A percentile compares a stretch with the other conserved stretches of the same genome.
These are phyloP conservation scores for Chiloscyllium plagiosum DNA, from an alignment of 2,113 vertebrate genomes.

Conservation along the genomic window DNA sequence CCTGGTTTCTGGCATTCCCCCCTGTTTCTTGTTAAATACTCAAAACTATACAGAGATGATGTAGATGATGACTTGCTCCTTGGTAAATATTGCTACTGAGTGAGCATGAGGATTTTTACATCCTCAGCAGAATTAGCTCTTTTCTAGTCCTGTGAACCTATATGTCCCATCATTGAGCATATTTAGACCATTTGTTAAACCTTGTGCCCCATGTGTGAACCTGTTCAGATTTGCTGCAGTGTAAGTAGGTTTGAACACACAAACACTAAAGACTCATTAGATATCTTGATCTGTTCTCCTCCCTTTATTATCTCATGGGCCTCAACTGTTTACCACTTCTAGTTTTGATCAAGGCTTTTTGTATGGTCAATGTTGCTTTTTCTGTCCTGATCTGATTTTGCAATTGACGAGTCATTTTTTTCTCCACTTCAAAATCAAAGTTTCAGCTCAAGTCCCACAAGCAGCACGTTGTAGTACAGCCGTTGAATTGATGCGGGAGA, in stretches of 20 bases:
- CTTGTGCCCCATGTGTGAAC: neutral
- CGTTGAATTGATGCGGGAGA: too few relatives aligned
- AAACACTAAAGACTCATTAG: neutral
- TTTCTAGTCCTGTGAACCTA: neutral
- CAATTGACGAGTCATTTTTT: neutral
- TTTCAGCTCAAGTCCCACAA: neutral
- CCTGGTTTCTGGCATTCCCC: neutral
- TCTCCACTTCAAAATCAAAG: neutral
- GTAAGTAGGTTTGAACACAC: neutral
- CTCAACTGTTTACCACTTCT: neutral
- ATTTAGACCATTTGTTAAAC: neutral
- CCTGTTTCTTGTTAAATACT: neutral
- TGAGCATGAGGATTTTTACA: neutral
- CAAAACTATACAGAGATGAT: neutral
- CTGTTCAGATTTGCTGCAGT: neutral
- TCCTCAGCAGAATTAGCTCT: neutral
- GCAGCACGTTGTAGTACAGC: too few relatives aligned
- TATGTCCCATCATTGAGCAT: neutral
- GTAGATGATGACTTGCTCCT: neutral
- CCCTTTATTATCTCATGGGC: neutral
- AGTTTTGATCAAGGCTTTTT: neutral
- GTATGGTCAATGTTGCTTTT: neutral
- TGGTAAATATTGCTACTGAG: neutral
- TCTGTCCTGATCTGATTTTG: neutral
- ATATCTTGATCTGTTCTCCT: neutral